Base-by-base conservation (phyloP, 2,888 invertebrate species). In the Catocala nupta region DNA sequence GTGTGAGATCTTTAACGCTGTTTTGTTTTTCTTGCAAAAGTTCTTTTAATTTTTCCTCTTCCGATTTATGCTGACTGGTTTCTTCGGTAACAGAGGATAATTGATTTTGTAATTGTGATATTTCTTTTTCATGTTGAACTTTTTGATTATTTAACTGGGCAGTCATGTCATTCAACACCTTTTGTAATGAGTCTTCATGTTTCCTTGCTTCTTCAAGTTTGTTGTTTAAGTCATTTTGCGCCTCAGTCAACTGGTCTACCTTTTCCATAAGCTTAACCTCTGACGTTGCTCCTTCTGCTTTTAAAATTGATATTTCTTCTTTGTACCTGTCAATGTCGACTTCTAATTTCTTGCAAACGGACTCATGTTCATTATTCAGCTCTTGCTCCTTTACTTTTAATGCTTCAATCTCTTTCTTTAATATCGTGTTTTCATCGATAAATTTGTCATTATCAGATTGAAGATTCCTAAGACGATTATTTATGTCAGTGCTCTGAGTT, bases 221-320 rank as follows among this genome's bases (percentile, higher is more conserved):
- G 66, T 93, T 90, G 75, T 90, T 91, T 44, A 95, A 84, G 68
- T 94, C 93, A 70, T 94, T 92, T 73, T 93, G 92, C 11, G 94
- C 94, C 77, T 90, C 91, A 56, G 92, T 90, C 48, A 95, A 75
- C 79, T 93, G 92, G 61, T 95, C 94, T 51, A 95, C 90, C 70
- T 95, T 91, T 81, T 94, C 91, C 86, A 94, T 93, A 59, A 95
- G 79, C 74, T 94, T 92, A 0, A 90, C 87, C 85, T 92, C 90
- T 5, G 93, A 92, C 50, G 92, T 88, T 44, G 89, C 90, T 16
- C 92, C 90, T 50, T 93, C 91, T 47, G 90, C 90, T 84, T 93
- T 93, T 11, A 95, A 81, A 54, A 91, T 73, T 5, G 87, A 82
- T 65, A 95, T 87, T 75, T 92, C 90, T 74, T 91, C 90, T 73